Evolutionary conservation across 1,140 invertebrate genomes (phyloP).

Genomic region (Drosophila kepulauana): DNA sequence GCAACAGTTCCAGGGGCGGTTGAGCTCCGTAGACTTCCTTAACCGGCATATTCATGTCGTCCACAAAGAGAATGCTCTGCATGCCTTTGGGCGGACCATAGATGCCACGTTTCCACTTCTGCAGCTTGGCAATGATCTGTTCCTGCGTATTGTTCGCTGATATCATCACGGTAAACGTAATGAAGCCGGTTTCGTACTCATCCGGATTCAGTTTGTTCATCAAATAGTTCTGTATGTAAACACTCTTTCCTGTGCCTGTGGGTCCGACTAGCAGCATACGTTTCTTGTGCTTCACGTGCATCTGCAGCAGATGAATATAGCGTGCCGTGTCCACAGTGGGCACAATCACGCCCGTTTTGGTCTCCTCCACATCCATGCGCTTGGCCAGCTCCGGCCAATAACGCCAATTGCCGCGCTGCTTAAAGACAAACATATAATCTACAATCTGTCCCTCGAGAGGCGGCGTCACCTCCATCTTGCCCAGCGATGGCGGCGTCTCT

Average conservation of each 20-base stretch:
- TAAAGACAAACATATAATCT: constrained; percentile 92
- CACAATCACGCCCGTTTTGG: constrained; percentile 85
- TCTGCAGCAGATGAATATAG: constrained; percentile 89
- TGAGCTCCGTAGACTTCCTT: constrained; percentile 95
- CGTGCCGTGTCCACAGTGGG: constrained; percentile 95
- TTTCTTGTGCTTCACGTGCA: constrained; percentile 89
- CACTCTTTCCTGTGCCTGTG: constrained; percentile 97
- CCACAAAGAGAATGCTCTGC: constrained; percentile 93
- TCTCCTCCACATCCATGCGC: constrained; percentile 79
- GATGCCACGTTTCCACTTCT: constrained; percentile 91
- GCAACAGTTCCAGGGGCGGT: constrained; percentile 94
- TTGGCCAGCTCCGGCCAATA: constrained; percentile 89
- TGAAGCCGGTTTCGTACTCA: constrained; percentile 91
- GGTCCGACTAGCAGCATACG: constrained; percentile 94
- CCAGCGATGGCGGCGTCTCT: constrained; percentile 87
- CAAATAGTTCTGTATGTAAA: constrained; percentile 94
- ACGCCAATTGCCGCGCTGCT: constrained; percentile 92
- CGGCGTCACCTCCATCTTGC: constrained; percentile 90
- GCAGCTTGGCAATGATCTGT: constrained; percentile 91
- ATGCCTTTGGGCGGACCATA: constrained; percentile 93
- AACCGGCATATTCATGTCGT: constrained; percentile 97
- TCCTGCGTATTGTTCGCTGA: constrained; percentile 95
- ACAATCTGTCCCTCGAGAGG: constrained; percentile 91
- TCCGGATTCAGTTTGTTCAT: constrained; percentile 92
- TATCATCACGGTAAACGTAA: constrained; percentile 96